Evolutionary conservation across 1,140 invertebrate species (phyloP).

Genomic region (Trinorchestia longiramus): DNA sequence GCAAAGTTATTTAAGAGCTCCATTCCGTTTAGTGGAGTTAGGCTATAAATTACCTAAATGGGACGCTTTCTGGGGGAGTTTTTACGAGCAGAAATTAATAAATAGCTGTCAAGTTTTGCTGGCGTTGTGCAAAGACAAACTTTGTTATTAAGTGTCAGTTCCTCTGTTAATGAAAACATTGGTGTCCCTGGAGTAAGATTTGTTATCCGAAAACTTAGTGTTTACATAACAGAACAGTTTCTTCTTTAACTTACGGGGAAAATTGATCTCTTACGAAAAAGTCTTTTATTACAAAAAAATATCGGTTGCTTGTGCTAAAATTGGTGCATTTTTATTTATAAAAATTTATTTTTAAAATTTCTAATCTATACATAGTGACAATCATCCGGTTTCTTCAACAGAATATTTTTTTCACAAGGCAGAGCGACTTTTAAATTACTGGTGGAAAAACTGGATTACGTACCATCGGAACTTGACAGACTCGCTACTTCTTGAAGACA

Average conservation of each 20-base stretch:
- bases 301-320: background rate
- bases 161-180: background rate
- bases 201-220: background rate
- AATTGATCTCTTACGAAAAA: background rate
- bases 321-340: background rate
- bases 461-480: background rate
- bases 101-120: background rate
- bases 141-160: background rate
- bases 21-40: background rate
- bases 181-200: background rate
- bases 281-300: background rate
- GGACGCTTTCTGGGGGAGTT: background rate
- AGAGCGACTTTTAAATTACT: background rate
- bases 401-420: background rate
- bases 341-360: background rate
- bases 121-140: background rate
- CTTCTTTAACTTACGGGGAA: background rate
- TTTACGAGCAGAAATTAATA: constrained; percentile 9
- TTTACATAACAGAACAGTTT: background rate
- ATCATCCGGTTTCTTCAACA: background rate
- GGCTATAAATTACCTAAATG: background rate
- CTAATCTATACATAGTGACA: background rate
- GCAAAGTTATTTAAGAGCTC: background rate
- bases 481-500: background rate
- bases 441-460: background rate